Evolutionary conservation across 2,888 invertebrate species (phyloP), one percentile per base, ranked within the genome.

Genomic region (Melieria picta): DNA sequence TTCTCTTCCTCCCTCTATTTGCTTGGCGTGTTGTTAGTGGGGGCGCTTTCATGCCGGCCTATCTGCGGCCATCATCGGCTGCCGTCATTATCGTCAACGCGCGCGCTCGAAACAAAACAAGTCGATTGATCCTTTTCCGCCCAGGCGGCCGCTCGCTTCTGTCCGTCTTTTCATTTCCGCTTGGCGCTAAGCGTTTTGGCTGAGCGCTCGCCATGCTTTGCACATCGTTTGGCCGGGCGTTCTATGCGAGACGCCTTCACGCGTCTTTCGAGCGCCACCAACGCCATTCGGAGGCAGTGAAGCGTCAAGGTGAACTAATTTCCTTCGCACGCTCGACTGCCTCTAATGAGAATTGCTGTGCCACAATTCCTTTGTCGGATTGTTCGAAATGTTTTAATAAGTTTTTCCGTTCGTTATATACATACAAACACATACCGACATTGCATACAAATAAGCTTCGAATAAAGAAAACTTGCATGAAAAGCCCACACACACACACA

Each of bases 261-360:
- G 67, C 71, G 67, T 74, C 67, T 72, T 72, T 72, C 63, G 30
- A 30, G 30, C 30, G 30, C 30, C 30, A 30, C 30, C 30, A 30
- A 30, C 72, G 73, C 74, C 74, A 77, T 77, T 77, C 72, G 74
- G 57, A 73, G 66, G 79, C 84, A 83, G 76, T 83, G 80, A 83
- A 82, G 83, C 84, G 82, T 79, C 83, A 83, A 83, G 84, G 83
- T 83, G 83, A 81, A 84, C 83, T 83, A 83, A 83, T 83, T 84
- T 83, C 83, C 83, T 81, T 73, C 71, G 77, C 79, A 81, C 78
- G 83, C 82, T 80, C 79, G 79, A 79, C 77, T 83, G 82, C 78
- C 73, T 77, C 78, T 82, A 80, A 83, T 83, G 82, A 78, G 55
- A 52, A 9, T 9, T n/a, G 13, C 30, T 30, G 30, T 30, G 30